A percentile compares a stretch with the other conserved stretches of the same genome.
Evolutionary conservation across 1,140 invertebrate species (phyloP).

Genomic region (Aphaenogaster ashmeadi): DNA sequence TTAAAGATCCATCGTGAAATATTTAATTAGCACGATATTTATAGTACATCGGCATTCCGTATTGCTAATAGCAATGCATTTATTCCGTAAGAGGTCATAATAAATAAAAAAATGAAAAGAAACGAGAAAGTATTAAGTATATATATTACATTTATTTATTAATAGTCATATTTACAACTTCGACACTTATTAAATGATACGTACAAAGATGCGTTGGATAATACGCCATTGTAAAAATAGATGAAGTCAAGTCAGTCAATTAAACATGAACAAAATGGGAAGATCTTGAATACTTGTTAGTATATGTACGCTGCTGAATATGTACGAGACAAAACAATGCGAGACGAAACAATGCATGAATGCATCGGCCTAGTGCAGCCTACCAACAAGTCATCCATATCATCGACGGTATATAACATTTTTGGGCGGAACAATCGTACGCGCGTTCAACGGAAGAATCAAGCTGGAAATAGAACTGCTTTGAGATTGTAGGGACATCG

Average conservation of each 20-base stretch:
- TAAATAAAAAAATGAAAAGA: background rate
- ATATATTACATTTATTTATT: background rate
- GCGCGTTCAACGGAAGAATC: conserved; percentile 1
- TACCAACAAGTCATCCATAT: conserved; percentile 56
- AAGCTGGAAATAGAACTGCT: conserved; percentile 11
- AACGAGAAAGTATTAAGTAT: background rate
- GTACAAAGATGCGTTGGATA: background rate
- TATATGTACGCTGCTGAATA: conserved; percentile 36
- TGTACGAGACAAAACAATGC: conserved; percentile 56
- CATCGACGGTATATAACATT: conserved; percentile 33
- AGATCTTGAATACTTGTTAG: conserved; percentile 39
- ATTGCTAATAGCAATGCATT: background rate
- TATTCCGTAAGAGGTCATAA: background rate
- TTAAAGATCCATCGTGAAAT: background rate
- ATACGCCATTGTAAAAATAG: background rate
- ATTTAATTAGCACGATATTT: conserved; percentile 15
- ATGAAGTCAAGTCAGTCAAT: conserved; percentile 7
- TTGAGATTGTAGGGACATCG: conserved; percentile 43
- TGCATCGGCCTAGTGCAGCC: conserved; percentile 5
- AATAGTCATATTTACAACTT: background rate
- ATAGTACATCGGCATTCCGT: background rate
- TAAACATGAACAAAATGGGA: conserved; percentile 5
- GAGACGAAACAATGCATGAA: conserved; percentile 43
- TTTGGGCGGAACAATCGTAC: background rate
- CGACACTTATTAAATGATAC: background rate